Evolutionary conservation across 1,140 invertebrate species (phyloP).

Genomic region (Polypedilum pembai): DNA sequence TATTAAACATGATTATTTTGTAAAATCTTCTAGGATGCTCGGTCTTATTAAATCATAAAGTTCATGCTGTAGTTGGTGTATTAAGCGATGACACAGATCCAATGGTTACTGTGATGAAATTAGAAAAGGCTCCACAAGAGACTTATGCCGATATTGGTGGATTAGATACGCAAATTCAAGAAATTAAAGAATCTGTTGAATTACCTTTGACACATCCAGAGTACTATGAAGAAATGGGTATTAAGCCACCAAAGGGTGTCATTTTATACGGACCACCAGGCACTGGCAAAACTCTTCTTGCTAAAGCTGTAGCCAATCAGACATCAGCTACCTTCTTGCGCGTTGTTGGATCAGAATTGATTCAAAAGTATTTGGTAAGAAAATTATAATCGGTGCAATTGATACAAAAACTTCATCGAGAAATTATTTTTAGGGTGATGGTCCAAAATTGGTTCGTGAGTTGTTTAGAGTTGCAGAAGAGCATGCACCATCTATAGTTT

Average conservation of each 20-base stretch:
- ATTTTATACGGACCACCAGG: slow-evolving; percentile 98
- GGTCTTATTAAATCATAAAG: slow-evolving; percentile 97
- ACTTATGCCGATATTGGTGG: slow-evolving; percentile 99
- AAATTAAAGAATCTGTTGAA: slow-evolving; percentile 99
- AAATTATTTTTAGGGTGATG: slow-evolving; percentile 77
- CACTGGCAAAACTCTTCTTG: slow-evolving; percentile 95
- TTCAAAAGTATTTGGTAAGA: slow-evolving; percentile 93
- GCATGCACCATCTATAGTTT: slow-evolving; percentile 98
- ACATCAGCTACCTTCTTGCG: slow-evolving; percentile 98
- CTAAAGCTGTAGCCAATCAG: slow-evolving; percentile 99
- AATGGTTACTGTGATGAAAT: slow-evolving; percentile 99
- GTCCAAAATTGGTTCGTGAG: slow-evolving; percentile 96
- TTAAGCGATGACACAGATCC: slow-evolving; percentile 99
- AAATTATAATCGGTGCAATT: no score
- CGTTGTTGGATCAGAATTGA: slow-evolving; percentile 97
- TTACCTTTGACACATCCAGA: slow-evolving; percentile 98
- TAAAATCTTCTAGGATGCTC: slow-evolving; percentile 67
- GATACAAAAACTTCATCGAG: no score
- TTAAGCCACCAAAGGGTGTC: slow-evolving; percentile 98
- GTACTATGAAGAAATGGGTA: slow-evolving; percentile 99
- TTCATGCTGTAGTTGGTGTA: slow-evolving; percentile 98
- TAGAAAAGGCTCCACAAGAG: slow-evolving; percentile 99
- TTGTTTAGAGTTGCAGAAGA: slow-evolving; percentile 98
- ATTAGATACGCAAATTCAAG: slow-evolving; percentile 98
- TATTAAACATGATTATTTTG: not conserved